These are phyloP conservation scores for Anaspis maculata DNA, from an alignment of 2,888 invertebrate genomes.

Conservation along the genomic window DNA sequence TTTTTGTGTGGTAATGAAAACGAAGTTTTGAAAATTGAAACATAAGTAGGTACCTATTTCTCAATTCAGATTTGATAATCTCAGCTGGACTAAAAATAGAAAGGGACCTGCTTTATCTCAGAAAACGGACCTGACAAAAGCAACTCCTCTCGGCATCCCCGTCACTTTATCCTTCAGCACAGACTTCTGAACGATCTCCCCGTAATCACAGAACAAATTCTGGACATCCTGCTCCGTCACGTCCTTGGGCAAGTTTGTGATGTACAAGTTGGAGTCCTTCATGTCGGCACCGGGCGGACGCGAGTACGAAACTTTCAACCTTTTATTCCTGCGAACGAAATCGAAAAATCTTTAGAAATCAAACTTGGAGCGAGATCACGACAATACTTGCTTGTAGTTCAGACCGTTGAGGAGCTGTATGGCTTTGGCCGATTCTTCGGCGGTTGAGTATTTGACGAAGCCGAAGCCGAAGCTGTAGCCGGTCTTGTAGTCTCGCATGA, in stretches of 20 bases:
- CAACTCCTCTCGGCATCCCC: constrained; percentile 81
- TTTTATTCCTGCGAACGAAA: constrained; percentile 62
- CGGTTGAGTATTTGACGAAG: constrained; percentile 83
- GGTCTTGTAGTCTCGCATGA: constrained; percentile 84
- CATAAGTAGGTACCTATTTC: too few species aligned
- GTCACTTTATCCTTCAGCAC: constrained; percentile 83
- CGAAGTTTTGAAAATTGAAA: too few species aligned
- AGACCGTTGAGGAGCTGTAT: constrained; percentile 78
- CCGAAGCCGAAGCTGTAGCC: constrained; percentile 96
- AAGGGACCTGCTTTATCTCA: too few species aligned
- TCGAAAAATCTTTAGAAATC: neutral
- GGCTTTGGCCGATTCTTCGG: constrained; percentile 79
- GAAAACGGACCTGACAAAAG: constrained; percentile 81
- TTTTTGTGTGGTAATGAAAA: too few species aligned
- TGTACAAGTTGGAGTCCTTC: constrained; percentile 90
- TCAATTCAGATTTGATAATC: too few species aligned
- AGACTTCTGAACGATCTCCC: constrained; percentile 86
- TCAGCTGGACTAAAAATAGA: too few species aligned
- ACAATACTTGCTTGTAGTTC: constrained; percentile 30
- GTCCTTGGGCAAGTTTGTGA: constrained; percentile 83
- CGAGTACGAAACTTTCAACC: constrained; percentile 89
- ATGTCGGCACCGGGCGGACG: constrained; percentile 86
- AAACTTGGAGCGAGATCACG: neutral
- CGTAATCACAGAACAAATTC: constrained; percentile 79
- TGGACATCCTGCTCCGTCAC: constrained; percentile 77